Evolutionary conservation across 2,113 vertebrate species (phyloP).

Genomic region (Callipepla californica): DNA sequence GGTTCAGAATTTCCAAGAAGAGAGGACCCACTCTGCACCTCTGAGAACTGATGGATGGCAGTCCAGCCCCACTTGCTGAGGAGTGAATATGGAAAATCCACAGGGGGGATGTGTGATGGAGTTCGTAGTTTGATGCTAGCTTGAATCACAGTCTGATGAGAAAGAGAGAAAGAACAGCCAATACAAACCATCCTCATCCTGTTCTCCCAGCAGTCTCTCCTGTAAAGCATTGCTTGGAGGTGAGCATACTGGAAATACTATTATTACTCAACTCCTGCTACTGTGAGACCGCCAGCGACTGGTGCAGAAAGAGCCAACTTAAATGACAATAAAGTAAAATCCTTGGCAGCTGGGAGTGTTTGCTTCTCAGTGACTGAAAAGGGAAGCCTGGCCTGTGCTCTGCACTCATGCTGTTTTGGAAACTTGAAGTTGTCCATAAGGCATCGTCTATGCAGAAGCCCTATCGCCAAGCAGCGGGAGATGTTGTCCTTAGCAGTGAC

Average conservation of each 20-base stretch:
- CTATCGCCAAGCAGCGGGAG: conserved; percentile 53
- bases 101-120: conserved; percentile 57
- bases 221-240: conserved; percentile 51
- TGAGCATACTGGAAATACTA: conserved; percentile 75
- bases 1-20: conserved; percentile 67
- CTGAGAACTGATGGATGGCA: conserved; percentile 60
- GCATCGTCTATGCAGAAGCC: conserved; percentile 53
- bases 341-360: conserved; percentile 72
- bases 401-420: conserved; percentile 69
- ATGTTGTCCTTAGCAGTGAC: conserved; percentile 67
- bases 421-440: conserved; percentile 68
- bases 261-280: conserved; percentile 70
- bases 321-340: conserved; percentile 81
- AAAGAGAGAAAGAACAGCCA: conserved; percentile 72
- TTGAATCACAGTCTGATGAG: conserved; percentile 70
- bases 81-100: conserved; percentile 75
- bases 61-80: conserved; percentile 36
- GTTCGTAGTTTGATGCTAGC: conserved; percentile 16
- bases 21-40: conserved; percentile 58
- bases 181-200: conserved; percentile 68
- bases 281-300: conserved; percentile 69
- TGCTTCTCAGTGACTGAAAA: conserved; percentile 56
- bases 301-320: conserved; percentile 63
- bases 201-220: conserved; percentile 66
- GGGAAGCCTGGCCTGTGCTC: conserved; percentile 44